Evolutionary conservation across 2,888 invertebrate genomes (phyloP), one percentile per base, ranked within the genome.

Genomic region (Drosophila antonietae): DNA sequence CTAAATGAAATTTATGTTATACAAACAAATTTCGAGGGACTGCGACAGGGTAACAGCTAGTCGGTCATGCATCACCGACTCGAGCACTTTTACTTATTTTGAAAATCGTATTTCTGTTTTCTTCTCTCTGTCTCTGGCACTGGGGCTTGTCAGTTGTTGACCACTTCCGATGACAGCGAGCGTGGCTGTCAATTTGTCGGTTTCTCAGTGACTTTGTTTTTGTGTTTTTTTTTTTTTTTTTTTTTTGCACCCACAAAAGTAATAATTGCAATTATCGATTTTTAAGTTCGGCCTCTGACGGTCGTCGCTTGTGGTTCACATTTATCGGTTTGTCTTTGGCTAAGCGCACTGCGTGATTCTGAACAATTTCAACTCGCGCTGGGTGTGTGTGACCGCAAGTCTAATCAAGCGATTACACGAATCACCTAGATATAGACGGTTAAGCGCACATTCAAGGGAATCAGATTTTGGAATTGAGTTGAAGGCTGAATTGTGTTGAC

Each of bases 251-350:
- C 61, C 78, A 80, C 56, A 56, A 67, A 66, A 82, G 81, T 81
- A 81, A 81, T 80, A 78, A 70, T 55, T 57, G 51, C 78, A 80
- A 80, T 61, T 63, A 81, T 81, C 78, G 80, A 81, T 81, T 63
- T 66, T 66, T 46, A 61, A 49, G 44, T 59, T 51, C 49, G 41
- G 35, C 53, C 61, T 64, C 35, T 57, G 57, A 62, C 58, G 61
- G 67, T 37, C 53, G 47, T 41, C 31, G 31, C 18, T 41, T 41
- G 18, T 55, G 41, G 31, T 55, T 18, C 28, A 35, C 41, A 15
- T 37, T 49, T 23, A 44, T 60, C 43, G 49, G 39, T 18, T 31
- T 59, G 39, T 10, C 37, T 37, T 58, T 23, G n/a, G 44, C 28
- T 37, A 47, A 37, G 58, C 46, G 23, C 35, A 14, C 35, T 46